Percentiles rank a stretch among this genome's conserved stretches.
These are phyloP conservation scores for Mycalesis mineus DNA, from an alignment of 2,888 invertebrate species.

Conservation along the genomic window DNA sequence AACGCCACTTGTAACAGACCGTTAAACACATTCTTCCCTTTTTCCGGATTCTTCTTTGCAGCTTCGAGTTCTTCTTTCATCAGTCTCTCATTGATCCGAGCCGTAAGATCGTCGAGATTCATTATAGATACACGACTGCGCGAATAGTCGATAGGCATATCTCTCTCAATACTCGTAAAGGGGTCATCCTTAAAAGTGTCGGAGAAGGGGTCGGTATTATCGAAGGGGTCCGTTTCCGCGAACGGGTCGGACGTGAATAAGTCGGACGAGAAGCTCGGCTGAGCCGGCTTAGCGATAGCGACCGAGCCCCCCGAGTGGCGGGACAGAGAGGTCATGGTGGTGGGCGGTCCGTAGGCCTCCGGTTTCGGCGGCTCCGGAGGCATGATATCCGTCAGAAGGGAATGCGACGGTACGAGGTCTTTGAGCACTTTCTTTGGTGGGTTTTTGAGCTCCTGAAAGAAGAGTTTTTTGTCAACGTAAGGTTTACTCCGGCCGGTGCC, in stretches of 20 bases:
- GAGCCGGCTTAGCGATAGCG: slow-evolving; percentile 55
- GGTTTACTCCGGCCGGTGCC: slow-evolving; percentile 95
- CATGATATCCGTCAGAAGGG: slow-evolving; percentile 57
- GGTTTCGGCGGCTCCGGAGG: slow-evolving; percentile 49
- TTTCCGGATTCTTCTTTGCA: slow-evolving; percentile 40
- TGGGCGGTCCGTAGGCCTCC: slow-evolving; percentile 60
- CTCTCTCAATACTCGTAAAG: slow-evolving; percentile 72
- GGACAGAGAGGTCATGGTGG: slow-evolving; percentile 69
- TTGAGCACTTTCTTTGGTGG: slow-evolving; percentile 95
- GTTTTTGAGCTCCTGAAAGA: slow-evolving; percentile 96
- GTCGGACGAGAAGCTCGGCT: slow-evolving; percentile 42
- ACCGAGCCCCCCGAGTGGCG: slow-evolving; percentile 73
- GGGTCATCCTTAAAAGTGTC: slow-evolving; percentile 80
- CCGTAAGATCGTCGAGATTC: no score
- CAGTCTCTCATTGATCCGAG: slow-evolving; percentile 41
- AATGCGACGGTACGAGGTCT: slow-evolving; percentile 82
- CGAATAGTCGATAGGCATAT: no score
- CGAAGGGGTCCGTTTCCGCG: slow-evolving; percentile 85
- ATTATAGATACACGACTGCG: no score
- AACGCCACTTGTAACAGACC: slow-evolving; percentile 84
- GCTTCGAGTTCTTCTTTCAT: slow-evolving; percentile 37
- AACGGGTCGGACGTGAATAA: slow-evolving; percentile 80
- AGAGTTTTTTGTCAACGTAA: slow-evolving; percentile 96
- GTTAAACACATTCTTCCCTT: slow-evolving; percentile 72
- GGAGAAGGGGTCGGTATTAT: slow-evolving; percentile 82